A percentile compares a stretch with the other conserved stretches of the same genome.
These are phyloP conservation scores for Neoascia interrupta DNA, from an alignment of 2,888 invertebrate genomes.

Conservation along the genomic window DNA sequence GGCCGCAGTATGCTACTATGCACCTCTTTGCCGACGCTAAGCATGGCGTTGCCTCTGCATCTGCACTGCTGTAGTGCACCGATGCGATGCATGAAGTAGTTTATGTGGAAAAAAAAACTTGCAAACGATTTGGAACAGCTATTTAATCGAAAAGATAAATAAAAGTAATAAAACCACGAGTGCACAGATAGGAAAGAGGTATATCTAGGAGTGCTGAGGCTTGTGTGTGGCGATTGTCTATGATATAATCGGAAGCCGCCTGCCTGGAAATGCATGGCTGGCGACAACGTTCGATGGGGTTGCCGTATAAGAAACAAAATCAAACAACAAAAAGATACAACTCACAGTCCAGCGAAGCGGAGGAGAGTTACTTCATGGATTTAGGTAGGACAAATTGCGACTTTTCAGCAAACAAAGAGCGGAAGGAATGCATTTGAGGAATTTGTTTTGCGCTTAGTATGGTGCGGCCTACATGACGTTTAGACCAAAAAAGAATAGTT, in stretches of 20 bases:
- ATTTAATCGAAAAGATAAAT: slow-evolving; percentile 69
- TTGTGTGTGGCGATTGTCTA: slow-evolving; percentile 68
- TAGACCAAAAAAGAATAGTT: too few species aligned
- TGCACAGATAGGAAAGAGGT: slow-evolving; percentile 3
- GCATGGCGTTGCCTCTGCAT: too few species aligned
- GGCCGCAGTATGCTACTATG: slow-evolving; percentile 40
- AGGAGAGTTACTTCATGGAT: slow-evolving; percentile 53
- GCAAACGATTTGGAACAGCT: slow-evolving; percentile 58
- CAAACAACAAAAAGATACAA: slow-evolving; percentile 45
- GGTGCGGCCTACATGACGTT: too few species aligned
- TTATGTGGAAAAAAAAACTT: slow-evolving; percentile 30
- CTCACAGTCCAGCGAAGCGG: slow-evolving; percentile 1
- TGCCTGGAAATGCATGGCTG: slow-evolving; percentile 38
- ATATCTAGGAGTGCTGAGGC: slow-evolving; percentile 42
- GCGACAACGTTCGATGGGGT: slow-evolving; percentile 65
- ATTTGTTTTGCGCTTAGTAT: too few species aligned
- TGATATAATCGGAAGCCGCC: slow-evolving; percentile 69
- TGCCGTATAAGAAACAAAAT: slow-evolving; percentile 42
- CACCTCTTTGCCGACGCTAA: slow-evolving; percentile 10
- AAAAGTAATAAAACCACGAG: slow-evolving; percentile 51
- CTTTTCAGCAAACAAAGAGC: slow-evolving; percentile 30
- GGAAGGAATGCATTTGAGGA: slow-evolving; percentile 17
- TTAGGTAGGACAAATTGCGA: slow-evolving; percentile 45
- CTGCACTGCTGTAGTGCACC: too few species aligned
- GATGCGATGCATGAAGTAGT: too few species aligned